Evolutionary conservation across 2,113 vertebrate genomes (phyloP), one percentile per base, ranked within the genome.

Genomic region (Actinemys pallida): DNA sequence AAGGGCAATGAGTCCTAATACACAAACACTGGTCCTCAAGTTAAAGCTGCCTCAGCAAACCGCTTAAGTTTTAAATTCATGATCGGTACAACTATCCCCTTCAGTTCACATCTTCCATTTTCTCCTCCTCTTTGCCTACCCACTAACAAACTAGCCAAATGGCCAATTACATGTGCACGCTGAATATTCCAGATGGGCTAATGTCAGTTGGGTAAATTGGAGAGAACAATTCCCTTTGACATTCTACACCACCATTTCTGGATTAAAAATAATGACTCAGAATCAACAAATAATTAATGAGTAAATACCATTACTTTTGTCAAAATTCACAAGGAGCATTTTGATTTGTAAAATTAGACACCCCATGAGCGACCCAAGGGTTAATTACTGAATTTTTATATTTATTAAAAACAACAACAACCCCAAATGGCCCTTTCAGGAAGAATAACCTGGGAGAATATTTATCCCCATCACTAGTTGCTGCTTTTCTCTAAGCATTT

Each of bases 391-490:
- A 62, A 39, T 88, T 86, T 96, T 93, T 80, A 83, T 69, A 65
- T 81, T 49, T 94, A 96, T 94, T 78, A 12, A 13, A 42, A 76
- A 96, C 92, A 95, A 94, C 16, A 49, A 50, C 96, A 97, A 95
- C n/a, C 35, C 54, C 84, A 89, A 95, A 97, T 54, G 42, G 10
- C 81, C 24, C 19, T 96, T 96, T 96, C 94, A 97, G 95, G 95
- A 96, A 97, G 88, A 89, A 80, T 88, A 90, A 97, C 96, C 91
- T 84, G 96, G 88, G 96, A 94, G 86, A 97, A 95, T 96, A 97
- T 97, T 94, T 96, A 95, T 94, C 89, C 50, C 50, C 94, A 94
- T 91, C 82, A 86, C 65, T 20, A 39, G n/a, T 59, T 47, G 39
- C 76, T 25, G 29, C 12, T 27, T 89, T 45, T 45, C 49, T 45